A percentile compares a stretch with the other conserved stretches of the same genome.
phyloP scores from a whole-genome alignment of 1,140 invertebrate genomes.

The Rhopalosiphum maidis region DNA sequence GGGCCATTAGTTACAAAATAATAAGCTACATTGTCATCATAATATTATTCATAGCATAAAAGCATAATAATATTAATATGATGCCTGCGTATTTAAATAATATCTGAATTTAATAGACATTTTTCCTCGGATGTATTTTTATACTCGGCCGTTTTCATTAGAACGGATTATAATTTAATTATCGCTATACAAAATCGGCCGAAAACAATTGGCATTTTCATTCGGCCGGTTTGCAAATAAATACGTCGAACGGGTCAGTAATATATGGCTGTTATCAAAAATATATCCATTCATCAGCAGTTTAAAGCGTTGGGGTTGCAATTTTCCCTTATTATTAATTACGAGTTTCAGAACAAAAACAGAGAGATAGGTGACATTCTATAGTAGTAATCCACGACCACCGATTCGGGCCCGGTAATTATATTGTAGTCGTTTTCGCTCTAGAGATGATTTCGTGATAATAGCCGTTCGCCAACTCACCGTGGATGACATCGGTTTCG shows the following conservation, averaged over 20 bases:
- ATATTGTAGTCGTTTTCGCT: conserved; percentile 13
- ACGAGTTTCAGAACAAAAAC: conserved; percentile 33
- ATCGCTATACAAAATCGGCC: neutral
- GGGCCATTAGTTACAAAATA: neutral
- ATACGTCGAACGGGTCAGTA: neutral
- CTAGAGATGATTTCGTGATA: neutral
- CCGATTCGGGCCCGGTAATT: neutral
- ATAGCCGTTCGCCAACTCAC: neutral
- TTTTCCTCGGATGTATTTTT: neutral
- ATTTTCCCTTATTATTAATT: conserved; percentile 22
- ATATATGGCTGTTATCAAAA: conserved; percentile 3
- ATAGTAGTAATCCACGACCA: neutral
- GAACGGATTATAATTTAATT: neutral
- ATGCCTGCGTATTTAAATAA: neutral
- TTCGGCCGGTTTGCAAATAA: neutral
- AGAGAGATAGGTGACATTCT: neutral
- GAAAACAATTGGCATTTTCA: neutral
- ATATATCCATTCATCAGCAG: neutral
- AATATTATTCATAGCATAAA: neutral
- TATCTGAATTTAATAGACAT: neutral
- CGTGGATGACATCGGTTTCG: neutral
- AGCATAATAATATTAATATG: neutral
- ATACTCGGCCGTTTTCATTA: neutral
- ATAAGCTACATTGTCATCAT: too few species aligned
- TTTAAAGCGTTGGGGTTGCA: neutral